These are phyloP conservation scores for Notodonta ziczac DNA, from an alignment of 2,888 invertebrate genomes.

Conservation along the genomic window DNA sequence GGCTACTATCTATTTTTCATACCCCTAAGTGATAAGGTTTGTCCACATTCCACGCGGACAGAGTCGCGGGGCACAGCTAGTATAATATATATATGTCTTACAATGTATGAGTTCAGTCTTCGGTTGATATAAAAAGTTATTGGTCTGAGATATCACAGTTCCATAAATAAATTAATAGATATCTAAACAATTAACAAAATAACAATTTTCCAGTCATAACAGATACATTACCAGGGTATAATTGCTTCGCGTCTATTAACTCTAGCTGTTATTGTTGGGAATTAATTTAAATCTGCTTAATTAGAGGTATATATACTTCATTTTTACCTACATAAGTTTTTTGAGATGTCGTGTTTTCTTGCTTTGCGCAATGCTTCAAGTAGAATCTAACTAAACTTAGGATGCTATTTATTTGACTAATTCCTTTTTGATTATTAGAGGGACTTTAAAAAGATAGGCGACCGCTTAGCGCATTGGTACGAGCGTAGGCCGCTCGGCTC, in stretches of 20 bases:
- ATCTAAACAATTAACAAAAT: slow-evolving; percentile 49
- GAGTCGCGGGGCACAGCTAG: too few relatives aligned
- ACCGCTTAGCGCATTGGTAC: too few relatives aligned
- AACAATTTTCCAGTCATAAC: slow-evolving; percentile 52
- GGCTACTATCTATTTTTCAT: too few relatives aligned
- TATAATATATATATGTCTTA: slow-evolving; percentile 17
- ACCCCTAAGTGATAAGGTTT: too few relatives aligned
- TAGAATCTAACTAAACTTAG: too few relatives aligned
- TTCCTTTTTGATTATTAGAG: too few relatives aligned
- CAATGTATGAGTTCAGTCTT: slow-evolving; percentile 42
- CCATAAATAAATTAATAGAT: slow-evolving; percentile 35
- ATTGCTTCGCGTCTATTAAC: slow-evolving; percentile 18
- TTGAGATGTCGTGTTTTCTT: too few relatives aligned
- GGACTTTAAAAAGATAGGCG: too few relatives aligned
- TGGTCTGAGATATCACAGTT: slow-evolving; percentile 36
- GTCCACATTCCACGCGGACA: too few relatives aligned
- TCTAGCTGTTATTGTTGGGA: slow-evolving; percentile 22
- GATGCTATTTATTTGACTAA: too few relatives aligned
- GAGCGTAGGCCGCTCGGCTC: too few relatives aligned
- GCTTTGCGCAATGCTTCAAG: too few relatives aligned
- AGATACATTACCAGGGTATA: slow-evolving; percentile 33
- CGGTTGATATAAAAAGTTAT: slow-evolving; percentile 44
- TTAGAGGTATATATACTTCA: not conserved
- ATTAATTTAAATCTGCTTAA: slow-evolving; percentile 28
- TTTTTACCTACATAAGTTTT: not conserved